Evolutionary conservation across 2,888 invertebrate species (phyloP), one percentile per base, ranked within the genome.

Genomic region (Trachelus troglodyta): DNA sequence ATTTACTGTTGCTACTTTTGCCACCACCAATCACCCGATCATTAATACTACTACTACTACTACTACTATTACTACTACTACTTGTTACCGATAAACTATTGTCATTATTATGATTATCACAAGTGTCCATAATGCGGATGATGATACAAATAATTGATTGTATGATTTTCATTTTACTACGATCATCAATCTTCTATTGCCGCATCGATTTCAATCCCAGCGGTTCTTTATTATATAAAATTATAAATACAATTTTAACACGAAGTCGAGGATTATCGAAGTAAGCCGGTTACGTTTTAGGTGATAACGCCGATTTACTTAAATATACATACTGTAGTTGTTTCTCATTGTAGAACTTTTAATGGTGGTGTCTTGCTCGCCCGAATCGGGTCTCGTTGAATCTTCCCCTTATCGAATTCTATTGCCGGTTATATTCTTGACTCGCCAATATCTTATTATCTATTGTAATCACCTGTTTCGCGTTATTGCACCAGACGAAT

Each of bases 341-440:
- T 87, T 88, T 88, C 85, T 84, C 84, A 83, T 82, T 83, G 80
- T 84, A 82, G 82, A 79, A 82, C 81, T 84, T 87, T 82, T 83
- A 80, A 83, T 81, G 82, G 79, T 83, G 82, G 80, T 81, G 82
- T 84, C 84, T 85, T 84, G 84, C 85, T 84, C 85, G 80, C 79
- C 80, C 80, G 82, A 82, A 80, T 83, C 81, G 79, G 85, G 83
- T 87, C 87, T 87, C 86, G 85, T 85, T 87, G 85, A 87, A 87
- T 87, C 86, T 87, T 81, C 75, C 79, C 78, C 77, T 37, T 40
- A 75, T 73, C 77, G 2, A 56, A 56, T 56, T 9, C 56, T 23
- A 56, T 56, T 23, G 56, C 23, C 9, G 23, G 2, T 56, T 23
- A 56, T 6, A 23, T 56, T 56, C 15, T 23, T 2, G 23, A 56